A percentile compares a stretch with the other conserved stretches of the same genome.
These are phyloP conservation scores for Phataginus tricuspis DNA, from an alignment of 2,797 vertebrate species.

Conservation along the genomic window DNA sequence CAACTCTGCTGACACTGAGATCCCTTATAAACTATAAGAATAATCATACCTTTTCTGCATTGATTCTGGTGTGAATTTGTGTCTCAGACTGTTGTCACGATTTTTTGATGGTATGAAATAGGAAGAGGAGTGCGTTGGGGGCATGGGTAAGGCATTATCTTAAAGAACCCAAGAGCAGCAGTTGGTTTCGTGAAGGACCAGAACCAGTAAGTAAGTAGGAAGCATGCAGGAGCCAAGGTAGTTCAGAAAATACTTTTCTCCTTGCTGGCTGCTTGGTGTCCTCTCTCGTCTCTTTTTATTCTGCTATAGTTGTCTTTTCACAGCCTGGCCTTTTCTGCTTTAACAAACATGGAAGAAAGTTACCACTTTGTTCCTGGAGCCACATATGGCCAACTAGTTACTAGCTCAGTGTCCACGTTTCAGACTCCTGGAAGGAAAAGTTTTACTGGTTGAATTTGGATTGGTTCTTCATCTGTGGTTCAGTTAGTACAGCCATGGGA, in stretches of 20 bases:
- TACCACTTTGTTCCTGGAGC: neutral
- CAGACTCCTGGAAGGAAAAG: neutral
- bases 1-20: neutral
- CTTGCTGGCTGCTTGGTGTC: neutral
- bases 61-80: conserved; percentile 29
- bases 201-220: neutral
- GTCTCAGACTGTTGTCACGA: neutral
- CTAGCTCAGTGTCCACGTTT: neutral
- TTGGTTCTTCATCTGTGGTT: neutral
- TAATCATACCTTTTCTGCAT: conserved; percentile 21
- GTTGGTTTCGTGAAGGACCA: neutral
- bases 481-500: neutral
- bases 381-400: neutral
- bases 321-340: neutral
- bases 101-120: conserved; percentile 29
- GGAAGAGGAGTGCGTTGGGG: conserved; percentile 10
- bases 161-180: neutral
- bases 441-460: neutral
- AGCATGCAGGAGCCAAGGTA: neutral
- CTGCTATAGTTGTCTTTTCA: conserved; percentile 6
- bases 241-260: neutral
- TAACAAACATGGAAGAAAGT: conserved; percentile 30
- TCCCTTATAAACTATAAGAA: conserved; percentile 5
- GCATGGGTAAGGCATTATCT: neutral
- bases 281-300: neutral